Conservation (phyloP, 2,888 invertebrate species). For the Drosophila neonasuta region DNA sequence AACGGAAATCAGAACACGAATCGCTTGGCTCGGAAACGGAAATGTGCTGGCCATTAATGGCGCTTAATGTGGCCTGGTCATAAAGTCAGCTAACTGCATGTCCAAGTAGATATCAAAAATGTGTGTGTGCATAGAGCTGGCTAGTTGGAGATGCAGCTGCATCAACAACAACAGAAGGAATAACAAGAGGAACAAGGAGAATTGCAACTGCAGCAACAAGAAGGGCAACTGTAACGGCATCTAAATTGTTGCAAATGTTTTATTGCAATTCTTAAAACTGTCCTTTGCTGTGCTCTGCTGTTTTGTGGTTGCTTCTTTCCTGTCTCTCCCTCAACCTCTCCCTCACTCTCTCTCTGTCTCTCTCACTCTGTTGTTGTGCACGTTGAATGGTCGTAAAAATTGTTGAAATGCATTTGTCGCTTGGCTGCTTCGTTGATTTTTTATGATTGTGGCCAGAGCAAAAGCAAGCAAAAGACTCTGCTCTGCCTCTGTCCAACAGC, state of each 20-base stretch:
- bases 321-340: neutral
- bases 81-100: conserved; percentile 68
- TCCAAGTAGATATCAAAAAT: conserved; percentile 56
- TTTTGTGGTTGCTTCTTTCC: conserved; percentile 17
- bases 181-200: conserved; percentile 7
- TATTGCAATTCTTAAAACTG: conserved; percentile 70
- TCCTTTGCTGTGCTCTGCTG: conserved; percentile 36
- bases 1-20: conserved; percentile 56
- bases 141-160: conserved; percentile 8
- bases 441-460: conserved; percentile 67
- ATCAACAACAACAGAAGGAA: conserved; percentile 1
- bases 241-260: conserved; percentile 77
- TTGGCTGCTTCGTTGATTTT: conserved; percentile 70
- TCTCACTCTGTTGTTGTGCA: neutral
- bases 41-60: conserved; percentile 66
- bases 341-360: neutral
- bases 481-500: conserved; percentile 19
- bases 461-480: conserved; percentile 1
- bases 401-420: conserved; percentile 74
- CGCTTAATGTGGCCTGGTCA: conserved; percentile 63
- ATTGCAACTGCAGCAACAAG: conserved; percentile 16
- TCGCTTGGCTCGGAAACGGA: conserved; percentile 44
- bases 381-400: conserved; percentile 61
- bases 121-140: conserved; percentile 12
- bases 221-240: conserved; percentile 47